These are phyloP conservation scores for Aleiodes sp. DNA, from an alignment of 1,140 invertebrate species.

Conservation along the genomic window DNA sequence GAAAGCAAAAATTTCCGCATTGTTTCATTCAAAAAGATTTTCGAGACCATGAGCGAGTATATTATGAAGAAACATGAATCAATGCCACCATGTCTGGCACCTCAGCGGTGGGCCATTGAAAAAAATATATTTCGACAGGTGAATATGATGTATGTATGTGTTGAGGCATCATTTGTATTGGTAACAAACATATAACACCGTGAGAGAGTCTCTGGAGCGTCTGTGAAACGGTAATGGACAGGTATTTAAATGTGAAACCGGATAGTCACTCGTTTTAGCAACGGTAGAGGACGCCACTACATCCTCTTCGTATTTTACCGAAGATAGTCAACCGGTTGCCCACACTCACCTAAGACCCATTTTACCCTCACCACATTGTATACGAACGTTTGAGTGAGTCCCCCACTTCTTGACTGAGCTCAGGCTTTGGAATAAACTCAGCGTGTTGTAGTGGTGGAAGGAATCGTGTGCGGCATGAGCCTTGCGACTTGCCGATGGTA, in stretches of 20 bases:
- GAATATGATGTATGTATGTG: too few relatives aligned
- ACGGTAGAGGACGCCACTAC: slow-evolving; percentile 54
- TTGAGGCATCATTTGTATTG: too few relatives aligned
- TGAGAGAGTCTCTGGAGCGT: too few relatives aligned
- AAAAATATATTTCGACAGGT: background rate
- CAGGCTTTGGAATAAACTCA: too few relatives aligned
- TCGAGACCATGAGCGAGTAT: too few relatives aligned
- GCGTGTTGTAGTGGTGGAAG: background rate
- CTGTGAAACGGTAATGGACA: slow-evolving; percentile 30
- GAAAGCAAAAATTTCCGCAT: too few relatives aligned
- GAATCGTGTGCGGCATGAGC: slow-evolving; percentile 47
- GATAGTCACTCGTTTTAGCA: slow-evolving; percentile 42
- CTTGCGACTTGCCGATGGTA: slow-evolving; percentile 49
- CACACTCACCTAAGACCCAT: slow-evolving; percentile 41
- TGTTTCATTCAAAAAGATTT: too few relatives aligned
- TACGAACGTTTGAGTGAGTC: background rate
- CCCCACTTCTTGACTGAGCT: too few relatives aligned
- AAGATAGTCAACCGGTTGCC: slow-evolving; percentile 19
- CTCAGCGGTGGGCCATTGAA: too few relatives aligned
- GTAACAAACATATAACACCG: too few relatives aligned
- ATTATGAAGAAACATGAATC: too few relatives aligned
- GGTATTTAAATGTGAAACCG: slow-evolving; percentile 56
- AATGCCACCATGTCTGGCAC: too few relatives aligned
- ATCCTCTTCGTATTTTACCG: slow-evolving; percentile 16
- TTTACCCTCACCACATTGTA: slow-evolving; percentile 33